phyloP scores from a whole-genome alignment of 2,113 vertebrate genomes.

The Python bivittatus region DNA sequence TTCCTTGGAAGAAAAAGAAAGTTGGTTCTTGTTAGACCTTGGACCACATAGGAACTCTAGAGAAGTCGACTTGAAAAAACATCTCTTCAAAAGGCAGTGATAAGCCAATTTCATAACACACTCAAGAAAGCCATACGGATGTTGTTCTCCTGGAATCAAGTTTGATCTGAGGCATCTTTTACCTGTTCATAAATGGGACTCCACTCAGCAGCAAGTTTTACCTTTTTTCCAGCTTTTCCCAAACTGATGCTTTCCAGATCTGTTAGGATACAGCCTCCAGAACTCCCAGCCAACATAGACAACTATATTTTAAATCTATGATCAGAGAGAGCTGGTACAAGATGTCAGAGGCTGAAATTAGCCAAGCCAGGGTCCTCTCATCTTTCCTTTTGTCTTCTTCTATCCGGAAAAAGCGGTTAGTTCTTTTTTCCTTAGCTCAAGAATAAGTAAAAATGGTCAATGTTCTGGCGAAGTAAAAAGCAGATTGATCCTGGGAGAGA shows the following conservation, averaged over 20 bases:
- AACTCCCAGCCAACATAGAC: too few relatives aligned
- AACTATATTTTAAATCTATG: too few relatives aligned
- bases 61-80: neutral
- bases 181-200: neutral
- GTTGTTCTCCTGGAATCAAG: neutral
- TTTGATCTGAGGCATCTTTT: neutral
- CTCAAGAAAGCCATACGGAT: neutral
- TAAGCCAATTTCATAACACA: neutral
- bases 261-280: too few relatives aligned
- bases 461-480: neutral
- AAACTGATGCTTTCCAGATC: too few relatives aligned
- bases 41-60: neutral
- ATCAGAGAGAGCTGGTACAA: too few relatives aligned
- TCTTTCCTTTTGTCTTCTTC: neutral
- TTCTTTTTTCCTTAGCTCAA: neutral
- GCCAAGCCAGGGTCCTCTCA: neutral
- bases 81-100: neutral
- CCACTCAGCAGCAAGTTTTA: too few relatives aligned
- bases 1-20: neutral
- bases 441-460: neutral
- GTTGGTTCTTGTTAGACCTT: neutral
- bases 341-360: neutral
- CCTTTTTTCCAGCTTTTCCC: too few relatives aligned
- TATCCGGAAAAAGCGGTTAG: neutral
- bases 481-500: neutral